A percentile compares a stretch with the other conserved stretches of the same genome.
phyloP scores from a whole-genome alignment of 2,888 invertebrate genomes.

The Sericinus montela region DNA sequence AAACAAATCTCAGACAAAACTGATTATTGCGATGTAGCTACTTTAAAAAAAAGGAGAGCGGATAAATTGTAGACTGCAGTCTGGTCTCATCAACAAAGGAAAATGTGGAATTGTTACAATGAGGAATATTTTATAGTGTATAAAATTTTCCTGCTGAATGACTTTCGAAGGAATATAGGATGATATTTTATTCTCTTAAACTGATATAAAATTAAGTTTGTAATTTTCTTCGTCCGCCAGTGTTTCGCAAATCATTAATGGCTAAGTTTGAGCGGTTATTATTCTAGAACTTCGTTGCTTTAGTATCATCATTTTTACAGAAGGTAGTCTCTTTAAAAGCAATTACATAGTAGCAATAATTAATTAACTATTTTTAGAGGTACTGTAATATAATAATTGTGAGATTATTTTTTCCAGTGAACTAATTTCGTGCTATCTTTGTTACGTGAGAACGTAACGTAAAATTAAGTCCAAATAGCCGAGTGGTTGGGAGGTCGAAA shows the following conservation, averaged over 20 bases:
- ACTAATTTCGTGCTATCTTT: no score
- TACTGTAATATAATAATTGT: no score
- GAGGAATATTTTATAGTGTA: slow-evolving; percentile 4
- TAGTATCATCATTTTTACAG: not conserved
- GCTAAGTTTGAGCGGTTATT: not conserved
- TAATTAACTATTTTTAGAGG: no score
- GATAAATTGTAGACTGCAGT: slow-evolving; percentile 15
- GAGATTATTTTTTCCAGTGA: no score
- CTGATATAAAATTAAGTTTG: slow-evolving; percentile 4
- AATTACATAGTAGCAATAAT: no score
- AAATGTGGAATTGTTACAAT: slow-evolving; percentile 10
- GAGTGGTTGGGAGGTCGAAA: no score
- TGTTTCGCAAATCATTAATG: not conserved
- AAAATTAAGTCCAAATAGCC: no score
- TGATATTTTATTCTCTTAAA: not conserved
- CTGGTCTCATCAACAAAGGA: slow-evolving; percentile 14
- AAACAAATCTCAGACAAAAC: slow-evolving; percentile 7
- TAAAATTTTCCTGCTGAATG: slow-evolving; percentile 12
- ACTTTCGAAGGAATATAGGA: not conserved
- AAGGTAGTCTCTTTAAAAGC: no score
- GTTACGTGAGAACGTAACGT: no score
- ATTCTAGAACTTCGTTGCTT: not conserved
- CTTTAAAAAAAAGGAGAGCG: slow-evolving; percentile 7
- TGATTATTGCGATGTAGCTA: slow-evolving; percentile 14
- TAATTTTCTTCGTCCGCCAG: not conserved